Conservation (phyloP, 2,888 invertebrate genomes). For the Ectemnius lituratus region DNA sequence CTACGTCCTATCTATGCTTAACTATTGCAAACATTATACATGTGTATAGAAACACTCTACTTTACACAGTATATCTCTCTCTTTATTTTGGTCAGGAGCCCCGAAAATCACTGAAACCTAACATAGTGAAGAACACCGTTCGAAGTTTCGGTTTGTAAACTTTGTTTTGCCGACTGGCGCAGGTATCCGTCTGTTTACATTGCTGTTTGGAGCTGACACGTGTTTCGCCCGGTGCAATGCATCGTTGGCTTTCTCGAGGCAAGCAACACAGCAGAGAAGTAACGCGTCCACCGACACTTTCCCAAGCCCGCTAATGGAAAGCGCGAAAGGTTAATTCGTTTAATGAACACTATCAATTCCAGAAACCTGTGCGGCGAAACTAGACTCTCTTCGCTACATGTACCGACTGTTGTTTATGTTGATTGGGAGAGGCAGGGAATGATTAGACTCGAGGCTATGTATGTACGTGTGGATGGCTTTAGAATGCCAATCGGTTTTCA, state of each 20-base stretch:
- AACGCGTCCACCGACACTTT: conserved; percentile 4
- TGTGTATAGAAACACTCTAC: conserved; percentile 9
- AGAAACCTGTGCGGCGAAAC: neutral
- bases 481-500: no score
- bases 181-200: neutral
- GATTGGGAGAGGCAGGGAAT: no score
- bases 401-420: neutral
- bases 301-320: conserved; percentile 12
- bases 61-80: conserved; percentile 35
- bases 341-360: conserved; percentile 6
- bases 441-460: no score
- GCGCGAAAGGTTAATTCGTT: conserved; percentile 5
- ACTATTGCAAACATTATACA: conserved; percentile 56
- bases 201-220: neutral
- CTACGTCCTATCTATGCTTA: no score
- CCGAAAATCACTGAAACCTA: no score
- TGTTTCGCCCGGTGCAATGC: neutral
- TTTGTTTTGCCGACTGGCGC: neutral
- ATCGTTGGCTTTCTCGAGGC: neutral
- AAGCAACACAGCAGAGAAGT: neutral
- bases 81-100: neutral
- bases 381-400: neutral
- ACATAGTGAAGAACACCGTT: no score
- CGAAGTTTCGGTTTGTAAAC: neutral
- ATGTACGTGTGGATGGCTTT: no score